Evolutionary conservation across 2,797 vertebrate species (phyloP).

Genomic region (Neostethus bicornis): DNA sequence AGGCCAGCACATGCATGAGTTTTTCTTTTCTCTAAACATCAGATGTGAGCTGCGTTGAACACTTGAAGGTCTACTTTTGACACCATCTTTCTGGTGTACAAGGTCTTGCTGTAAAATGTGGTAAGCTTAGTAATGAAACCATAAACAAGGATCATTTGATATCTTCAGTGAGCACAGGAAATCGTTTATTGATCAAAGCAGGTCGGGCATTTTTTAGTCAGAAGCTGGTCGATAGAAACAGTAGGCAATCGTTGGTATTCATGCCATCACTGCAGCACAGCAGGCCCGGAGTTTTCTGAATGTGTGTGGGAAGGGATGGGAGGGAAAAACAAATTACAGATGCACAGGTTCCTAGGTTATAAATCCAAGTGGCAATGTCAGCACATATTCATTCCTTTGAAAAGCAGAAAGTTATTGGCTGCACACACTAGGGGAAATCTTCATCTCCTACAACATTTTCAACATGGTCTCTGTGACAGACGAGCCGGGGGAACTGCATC

Average conservation of each 20-base stretch:
- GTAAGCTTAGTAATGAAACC: no score
- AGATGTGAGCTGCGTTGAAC: constrained; percentile 8
- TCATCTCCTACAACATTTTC: constrained; percentile 22
- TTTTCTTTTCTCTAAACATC: constrained; percentile 12
- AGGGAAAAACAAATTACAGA: constrained; percentile 35
- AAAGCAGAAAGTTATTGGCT: constrained; percentile 39
- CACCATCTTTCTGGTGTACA: not conserved
- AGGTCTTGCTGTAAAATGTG: not conserved
- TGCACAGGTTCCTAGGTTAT: constrained; percentile 36
- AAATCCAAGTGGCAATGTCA: constrained; percentile 54
- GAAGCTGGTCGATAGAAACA: constrained; percentile 8
- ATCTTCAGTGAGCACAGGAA: constrained; percentile 5
- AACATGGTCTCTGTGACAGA: constrained; percentile 16
- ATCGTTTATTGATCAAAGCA: constrained; percentile 19
- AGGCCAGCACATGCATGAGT: constrained; percentile 26
- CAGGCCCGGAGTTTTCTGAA: constrained; percentile 34
- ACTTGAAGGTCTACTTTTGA: constrained; percentile 1
- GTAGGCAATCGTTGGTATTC: constrained; percentile 39
- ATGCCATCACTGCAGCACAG: constrained; percentile 8
- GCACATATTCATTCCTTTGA: constrained; percentile 48
- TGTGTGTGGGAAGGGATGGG: not conserved
- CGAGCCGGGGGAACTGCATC: constrained; percentile 1
- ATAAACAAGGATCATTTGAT: not conserved
- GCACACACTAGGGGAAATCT: constrained; percentile 42
- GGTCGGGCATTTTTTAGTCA: not conserved